Percentiles rank a stretch among this genome's conserved stretches.
phyloP scores from a whole-genome alignment of 2,113 vertebrate species.

The Bungarus multicinctus region DNA sequence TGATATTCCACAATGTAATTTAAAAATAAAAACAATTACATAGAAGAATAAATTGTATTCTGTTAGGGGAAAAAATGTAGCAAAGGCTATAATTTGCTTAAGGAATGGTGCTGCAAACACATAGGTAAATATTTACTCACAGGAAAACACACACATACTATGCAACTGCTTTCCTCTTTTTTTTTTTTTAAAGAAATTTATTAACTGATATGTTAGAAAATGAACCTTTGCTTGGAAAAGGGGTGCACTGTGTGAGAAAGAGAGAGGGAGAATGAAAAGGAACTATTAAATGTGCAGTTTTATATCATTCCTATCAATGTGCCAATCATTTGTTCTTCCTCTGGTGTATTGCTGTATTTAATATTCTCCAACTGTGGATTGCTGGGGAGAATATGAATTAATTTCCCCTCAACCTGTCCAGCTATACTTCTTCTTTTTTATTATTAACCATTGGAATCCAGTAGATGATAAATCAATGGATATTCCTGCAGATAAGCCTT shows the following conservation, averaged over 20 bases:
- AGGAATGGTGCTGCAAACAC: not conserved
- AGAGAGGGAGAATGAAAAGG: not conserved
- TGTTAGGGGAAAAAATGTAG: not conserved
- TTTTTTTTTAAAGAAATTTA: not conserved
- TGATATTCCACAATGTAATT: not conserved
- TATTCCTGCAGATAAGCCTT: constrained; percentile 7
- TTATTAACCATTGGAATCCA: not conserved
- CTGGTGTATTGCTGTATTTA: not conserved
- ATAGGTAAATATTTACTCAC: not conserved
- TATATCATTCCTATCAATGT: not conserved
- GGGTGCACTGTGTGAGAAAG: not conserved
- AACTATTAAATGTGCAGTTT: not conserved
- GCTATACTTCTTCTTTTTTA: constrained; percentile 21
- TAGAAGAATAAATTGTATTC: not conserved
- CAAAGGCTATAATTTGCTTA: too few relatives aligned
- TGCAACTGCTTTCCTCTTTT: not conserved
- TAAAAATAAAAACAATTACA: too few relatives aligned
- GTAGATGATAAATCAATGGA: constrained; percentile 12
- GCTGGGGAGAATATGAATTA: constrained; percentile 10
- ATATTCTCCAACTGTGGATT: not conserved
- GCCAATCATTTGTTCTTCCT: not conserved
- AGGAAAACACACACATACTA: not conserved
- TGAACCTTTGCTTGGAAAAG: not conserved
- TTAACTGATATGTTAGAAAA: not conserved
- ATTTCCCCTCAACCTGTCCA: not conserved